These are phyloP conservation scores for Callyntrura sp. DNA, from an alignment of 2,888 invertebrate species.

Conservation along the genomic window DNA sequence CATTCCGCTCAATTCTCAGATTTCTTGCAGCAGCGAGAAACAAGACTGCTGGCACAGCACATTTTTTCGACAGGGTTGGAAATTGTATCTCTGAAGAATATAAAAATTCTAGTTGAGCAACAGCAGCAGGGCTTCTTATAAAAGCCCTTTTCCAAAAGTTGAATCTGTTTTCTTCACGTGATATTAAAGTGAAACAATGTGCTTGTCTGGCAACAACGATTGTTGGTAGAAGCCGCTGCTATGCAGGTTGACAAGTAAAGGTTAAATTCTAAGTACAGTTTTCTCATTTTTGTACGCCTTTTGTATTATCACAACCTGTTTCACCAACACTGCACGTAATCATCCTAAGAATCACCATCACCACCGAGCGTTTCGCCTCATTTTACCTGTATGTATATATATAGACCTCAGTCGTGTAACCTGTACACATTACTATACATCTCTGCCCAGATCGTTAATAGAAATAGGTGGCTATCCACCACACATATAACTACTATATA, in stretches of 20 bases:
- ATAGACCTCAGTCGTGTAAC: too few relatives aligned
- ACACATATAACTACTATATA: neutral
- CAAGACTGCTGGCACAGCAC: neutral
- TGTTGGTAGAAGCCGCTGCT: too few relatives aligned
- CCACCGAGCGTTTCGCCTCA: neutral
- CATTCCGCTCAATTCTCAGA: too few relatives aligned
- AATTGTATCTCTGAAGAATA: neutral
- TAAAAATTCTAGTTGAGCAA: neutral
- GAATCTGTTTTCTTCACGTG: slow-evolving; percentile 54
- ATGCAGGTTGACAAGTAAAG: neutral
- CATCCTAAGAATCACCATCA: neutral
- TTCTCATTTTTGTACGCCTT: neutral
- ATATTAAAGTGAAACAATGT: slow-evolving; percentile 62
- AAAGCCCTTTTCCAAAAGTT: neutral
- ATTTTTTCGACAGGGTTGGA: neutral
- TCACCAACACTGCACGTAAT: slow-evolving; percentile 2
- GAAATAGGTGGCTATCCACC: too few relatives aligned
- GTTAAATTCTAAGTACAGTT: slow-evolving; percentile 36
- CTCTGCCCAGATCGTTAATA: too few relatives aligned
- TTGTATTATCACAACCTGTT: slow-evolving; percentile 36
- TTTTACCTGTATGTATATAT: slow-evolving; percentile 37
- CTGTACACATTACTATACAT: too few relatives aligned
- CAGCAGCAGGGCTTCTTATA: neutral
- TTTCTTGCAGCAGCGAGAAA: neutral
- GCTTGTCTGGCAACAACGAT: neutral